Evolutionary conservation across 1,140 invertebrate genomes (phyloP).

Genomic region (Eriosoma lanigerum): DNA sequence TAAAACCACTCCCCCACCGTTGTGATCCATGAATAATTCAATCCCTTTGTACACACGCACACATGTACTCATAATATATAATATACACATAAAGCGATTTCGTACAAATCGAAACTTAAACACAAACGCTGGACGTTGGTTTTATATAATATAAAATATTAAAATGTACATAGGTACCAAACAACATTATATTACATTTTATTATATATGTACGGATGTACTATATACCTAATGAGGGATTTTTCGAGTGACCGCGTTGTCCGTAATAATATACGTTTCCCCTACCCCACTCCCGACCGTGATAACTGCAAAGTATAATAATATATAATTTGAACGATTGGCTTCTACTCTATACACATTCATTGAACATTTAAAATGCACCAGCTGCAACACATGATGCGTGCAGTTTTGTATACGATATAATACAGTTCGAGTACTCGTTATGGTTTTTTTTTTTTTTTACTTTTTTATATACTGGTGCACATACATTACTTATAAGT

Average conservation of each 20-base stretch:
- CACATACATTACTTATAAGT: too few species aligned
- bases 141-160: neutral
- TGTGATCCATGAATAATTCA: slow-evolving; percentile 44
- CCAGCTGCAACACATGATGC: neutral
- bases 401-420: neutral
- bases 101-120: slow-evolving; percentile 33
- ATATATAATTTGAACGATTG: neutral
- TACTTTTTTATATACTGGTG: too few species aligned
- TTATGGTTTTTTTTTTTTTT: too few species aligned
- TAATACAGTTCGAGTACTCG: too few species aligned
- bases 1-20: neutral
- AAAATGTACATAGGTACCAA: neutral
- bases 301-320: neutral
- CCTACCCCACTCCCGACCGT: too few species aligned
- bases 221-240: neutral
- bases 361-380: slow-evolving; percentile 29
- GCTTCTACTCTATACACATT: neutral
- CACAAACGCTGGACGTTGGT: neutral
- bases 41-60: slow-evolving; percentile 7
- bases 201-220: too few species aligned
- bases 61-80: neutral
- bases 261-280: neutral
- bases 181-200: neutral
- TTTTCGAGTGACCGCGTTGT: slow-evolving; percentile 15
- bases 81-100: neutral